Conservation (phyloP, 2,888 invertebrate species). For the Aleiodes leptofemur region DNA sequence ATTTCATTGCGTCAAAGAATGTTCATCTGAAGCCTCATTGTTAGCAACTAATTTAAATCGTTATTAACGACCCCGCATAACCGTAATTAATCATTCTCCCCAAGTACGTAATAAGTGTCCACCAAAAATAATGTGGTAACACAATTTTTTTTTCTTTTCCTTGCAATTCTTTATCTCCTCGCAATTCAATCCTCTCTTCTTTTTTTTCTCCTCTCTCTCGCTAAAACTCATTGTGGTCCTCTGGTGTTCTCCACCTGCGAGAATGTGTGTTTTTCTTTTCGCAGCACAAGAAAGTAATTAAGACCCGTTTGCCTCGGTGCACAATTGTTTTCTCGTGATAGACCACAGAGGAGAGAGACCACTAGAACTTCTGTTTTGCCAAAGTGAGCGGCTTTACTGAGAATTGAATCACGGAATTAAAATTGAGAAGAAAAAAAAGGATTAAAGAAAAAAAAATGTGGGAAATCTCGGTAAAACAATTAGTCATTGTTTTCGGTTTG, state of each 20-base stretch:
- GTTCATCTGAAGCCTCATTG: not conserved
- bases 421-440: constrained; percentile 46
- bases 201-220: not conserved
- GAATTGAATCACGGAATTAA: constrained; percentile 48
- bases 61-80: not conserved
- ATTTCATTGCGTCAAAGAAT: constrained; percentile 5
- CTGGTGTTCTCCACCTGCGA: not conserved
- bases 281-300: constrained; percentile 49
- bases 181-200: constrained; percentile 6
- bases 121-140: constrained; percentile 23
- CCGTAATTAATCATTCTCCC: constrained; percentile 4
- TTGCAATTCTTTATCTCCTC: constrained; percentile 30
- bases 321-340: constrained; percentile 54
- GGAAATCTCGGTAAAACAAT: constrained; percentile 52
- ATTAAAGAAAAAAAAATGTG: constrained; percentile 20
- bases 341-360: constrained; percentile 39
- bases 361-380: constrained; percentile 38
- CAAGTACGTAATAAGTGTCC: not conserved
- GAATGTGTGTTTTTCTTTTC: constrained; percentile 21
- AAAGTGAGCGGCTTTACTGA: constrained; percentile 42
- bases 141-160: not conserved
- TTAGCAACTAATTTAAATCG: not conserved
- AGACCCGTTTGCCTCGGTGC: constrained; percentile 49
- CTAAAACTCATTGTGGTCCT: constrained; percentile 34
- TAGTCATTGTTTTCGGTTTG: constrained; percentile 52